phyloP scores from a whole-genome alignment of 2,888 invertebrate genomes.

The Scaptomyza parva region DNA sequence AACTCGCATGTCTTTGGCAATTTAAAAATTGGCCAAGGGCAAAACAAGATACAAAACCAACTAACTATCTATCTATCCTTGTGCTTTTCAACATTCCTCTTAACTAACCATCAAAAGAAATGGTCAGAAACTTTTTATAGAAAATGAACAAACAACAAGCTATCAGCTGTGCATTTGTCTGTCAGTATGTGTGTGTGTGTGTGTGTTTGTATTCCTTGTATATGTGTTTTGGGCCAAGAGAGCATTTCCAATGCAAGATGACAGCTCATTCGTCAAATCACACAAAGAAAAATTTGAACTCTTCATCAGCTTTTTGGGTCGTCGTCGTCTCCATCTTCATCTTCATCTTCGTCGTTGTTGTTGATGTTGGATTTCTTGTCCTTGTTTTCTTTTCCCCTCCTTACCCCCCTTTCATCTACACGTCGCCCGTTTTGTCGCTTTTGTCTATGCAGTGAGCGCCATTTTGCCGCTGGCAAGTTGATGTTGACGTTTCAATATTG shows the following conservation, averaged over 20 bases:
- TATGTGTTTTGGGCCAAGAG: constrained; percentile 31
- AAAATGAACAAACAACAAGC: constrained; percentile 62
- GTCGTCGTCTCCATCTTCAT: constrained; percentile 33
- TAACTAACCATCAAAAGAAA: constrained; percentile 72
- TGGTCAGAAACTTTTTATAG: constrained; percentile 66
- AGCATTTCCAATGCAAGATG: constrained; percentile 78
- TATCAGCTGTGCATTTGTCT: constrained; percentile 48
- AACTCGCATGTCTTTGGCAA: constrained; percentile 37
- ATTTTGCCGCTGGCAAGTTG: constrained; percentile 76
- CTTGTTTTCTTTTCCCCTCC: constrained; percentile 7
- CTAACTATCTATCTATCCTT: constrained; percentile 20
- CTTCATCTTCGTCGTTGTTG: constrained; percentile 22
- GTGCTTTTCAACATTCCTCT: constrained; percentile 52
- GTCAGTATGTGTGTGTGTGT: constrained; percentile 15
- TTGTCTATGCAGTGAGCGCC: constrained; percentile 67
- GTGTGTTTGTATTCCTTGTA: no score
- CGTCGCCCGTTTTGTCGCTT: constrained; percentile 9
- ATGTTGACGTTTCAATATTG: constrained; percentile 81
- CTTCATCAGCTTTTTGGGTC: constrained; percentile 81
- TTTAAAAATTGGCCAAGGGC: constrained; percentile 37
- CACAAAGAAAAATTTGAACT: constrained; percentile 82
- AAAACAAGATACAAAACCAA: constrained; percentile 21
- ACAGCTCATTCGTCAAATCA: constrained; percentile 82
- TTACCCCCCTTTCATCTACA: background rate
- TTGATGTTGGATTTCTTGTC: constrained; percentile 31